Evolutionary conservation across 2,888 invertebrate species (phyloP).

Genomic region (Cantharis flavilabris): DNA sequence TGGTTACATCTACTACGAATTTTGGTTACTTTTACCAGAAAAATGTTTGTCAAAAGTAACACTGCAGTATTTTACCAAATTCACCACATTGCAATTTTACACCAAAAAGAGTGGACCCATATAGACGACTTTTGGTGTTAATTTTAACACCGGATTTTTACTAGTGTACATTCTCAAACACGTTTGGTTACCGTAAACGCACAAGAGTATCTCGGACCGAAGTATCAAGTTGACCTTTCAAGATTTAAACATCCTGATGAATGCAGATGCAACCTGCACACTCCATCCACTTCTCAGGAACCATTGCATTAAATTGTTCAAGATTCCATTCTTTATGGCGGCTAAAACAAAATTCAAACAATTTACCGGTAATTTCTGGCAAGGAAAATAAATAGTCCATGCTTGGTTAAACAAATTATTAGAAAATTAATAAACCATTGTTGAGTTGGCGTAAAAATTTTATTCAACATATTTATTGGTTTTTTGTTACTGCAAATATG

Average conservation of each 20-base stretch:
- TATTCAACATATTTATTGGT: neutral
- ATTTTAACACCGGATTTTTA: no score
- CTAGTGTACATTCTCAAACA: neutral
- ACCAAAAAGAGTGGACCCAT: no score
- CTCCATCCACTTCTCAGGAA: conserved; percentile 9
- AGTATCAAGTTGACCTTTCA: conserved; percentile 22
- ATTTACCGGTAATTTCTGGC: neutral
- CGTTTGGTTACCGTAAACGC: conserved; percentile 23
- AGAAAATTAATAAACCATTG: neutral
- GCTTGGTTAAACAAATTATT: neutral
- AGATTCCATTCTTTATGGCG: conserved; percentile 1
- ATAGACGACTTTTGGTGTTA: no score
- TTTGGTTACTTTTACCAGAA: no score
- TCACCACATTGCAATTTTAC: no score
- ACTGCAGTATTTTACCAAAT: no score
- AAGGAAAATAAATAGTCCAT: neutral
- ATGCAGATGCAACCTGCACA: conserved; percentile 12
- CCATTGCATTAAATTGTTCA: conserved; percentile 5
- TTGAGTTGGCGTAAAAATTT: neutral
- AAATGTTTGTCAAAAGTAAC: no score
- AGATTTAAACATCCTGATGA: conserved; percentile 19
- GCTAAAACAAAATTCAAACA: neutral
- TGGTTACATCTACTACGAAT: no score
- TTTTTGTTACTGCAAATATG: neutral
- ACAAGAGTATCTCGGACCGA: conserved; percentile 29